Base-by-base conservation (phyloP, 2,113 vertebrate genomes). In the Callopanchax toddi region DNA sequence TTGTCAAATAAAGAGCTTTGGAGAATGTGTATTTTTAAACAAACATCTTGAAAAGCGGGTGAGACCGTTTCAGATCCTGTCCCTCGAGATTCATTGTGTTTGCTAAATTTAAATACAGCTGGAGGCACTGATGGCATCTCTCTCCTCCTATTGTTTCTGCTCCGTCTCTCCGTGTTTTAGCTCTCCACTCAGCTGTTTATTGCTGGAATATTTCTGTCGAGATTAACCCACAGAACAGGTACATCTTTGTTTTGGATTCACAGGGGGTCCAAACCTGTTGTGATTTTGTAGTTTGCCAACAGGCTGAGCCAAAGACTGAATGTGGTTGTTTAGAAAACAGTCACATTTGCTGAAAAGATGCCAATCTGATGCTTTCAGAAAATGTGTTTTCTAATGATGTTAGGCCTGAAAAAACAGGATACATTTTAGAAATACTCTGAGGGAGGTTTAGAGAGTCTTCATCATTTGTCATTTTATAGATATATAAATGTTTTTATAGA, bases 21-120 rank as follows among this genome's bases (percentile, higher is more conserved):
- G 42, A 58, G 23, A 63, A 62, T 9, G 16, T 34, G 21, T 60
- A 11, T 63, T 62, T 62, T 21, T 10, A 52, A 22, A 46, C 43
- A 23, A 55, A 39, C n/a, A 5, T 49, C 50, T 48, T 48, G 26
- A 61, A 46, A 62, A 44, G 32, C 17, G 37, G 29, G 5, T 12
- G 3, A 44, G 17, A 46, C 26, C 3, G 6, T 16, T 21, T 71
- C 58, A 18, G 49, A 51, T 48, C 55, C 16, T 1, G 22, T 46
- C 74, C 51, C 67, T 6, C 0, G 57, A 60, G 74, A 62, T 69
- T 63, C 44, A 52, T 12, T 13, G 26, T 7, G 34, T 60, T 70
- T 57, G 60, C 64, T 76, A 42, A 70, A 81, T 72, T 76, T 51
- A 77, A 79, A 79, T 23, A 15, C 51, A 37, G 53, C 67, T 45